Conservation (phyloP, 2,113 vertebrate species). For the Ageneiosus marmoratus region DNA sequence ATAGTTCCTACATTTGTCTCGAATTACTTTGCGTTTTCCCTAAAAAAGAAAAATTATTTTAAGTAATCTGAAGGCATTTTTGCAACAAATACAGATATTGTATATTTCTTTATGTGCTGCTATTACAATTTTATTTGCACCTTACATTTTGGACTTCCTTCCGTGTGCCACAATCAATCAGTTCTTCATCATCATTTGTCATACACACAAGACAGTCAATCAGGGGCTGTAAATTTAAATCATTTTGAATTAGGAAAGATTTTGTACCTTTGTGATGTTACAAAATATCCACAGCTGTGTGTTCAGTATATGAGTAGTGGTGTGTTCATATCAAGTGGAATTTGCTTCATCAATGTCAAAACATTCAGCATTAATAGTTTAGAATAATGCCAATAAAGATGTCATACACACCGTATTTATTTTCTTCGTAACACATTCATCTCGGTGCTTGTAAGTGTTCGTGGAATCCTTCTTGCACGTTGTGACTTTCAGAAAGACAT, state of each 20-base stretch:
- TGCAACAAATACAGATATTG: not conserved
- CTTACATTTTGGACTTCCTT: not conserved
- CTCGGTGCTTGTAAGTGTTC: not conserved
- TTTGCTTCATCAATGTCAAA: too few species aligned
- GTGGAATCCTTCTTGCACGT: not conserved
- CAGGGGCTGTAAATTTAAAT: not conserved
- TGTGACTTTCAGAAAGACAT: not conserved
- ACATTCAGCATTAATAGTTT: not conserved
- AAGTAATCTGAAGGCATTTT: too few species aligned
- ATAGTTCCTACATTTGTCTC: too few species aligned
- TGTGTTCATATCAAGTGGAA: too few species aligned
- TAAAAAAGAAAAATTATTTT: too few species aligned
- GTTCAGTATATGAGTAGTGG: too few species aligned
- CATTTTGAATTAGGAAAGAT: too few species aligned
- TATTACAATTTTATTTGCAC: not conserved
- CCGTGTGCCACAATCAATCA: not conserved
- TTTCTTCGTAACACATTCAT: not conserved
- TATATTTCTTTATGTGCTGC: not conserved
- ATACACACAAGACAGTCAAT: conserved; percentile 12
- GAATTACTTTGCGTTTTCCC: too few species aligned
- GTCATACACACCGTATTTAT: not conserved
- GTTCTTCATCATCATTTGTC: not conserved
- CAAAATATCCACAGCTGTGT: too few species aligned
- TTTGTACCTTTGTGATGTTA: too few species aligned
- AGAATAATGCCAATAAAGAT: not conserved